Evolutionary conservation across 2,797 vertebrate species (phyloP), one percentile per base, ranked within the genome.

Genomic region (Alectoris magna): DNA sequence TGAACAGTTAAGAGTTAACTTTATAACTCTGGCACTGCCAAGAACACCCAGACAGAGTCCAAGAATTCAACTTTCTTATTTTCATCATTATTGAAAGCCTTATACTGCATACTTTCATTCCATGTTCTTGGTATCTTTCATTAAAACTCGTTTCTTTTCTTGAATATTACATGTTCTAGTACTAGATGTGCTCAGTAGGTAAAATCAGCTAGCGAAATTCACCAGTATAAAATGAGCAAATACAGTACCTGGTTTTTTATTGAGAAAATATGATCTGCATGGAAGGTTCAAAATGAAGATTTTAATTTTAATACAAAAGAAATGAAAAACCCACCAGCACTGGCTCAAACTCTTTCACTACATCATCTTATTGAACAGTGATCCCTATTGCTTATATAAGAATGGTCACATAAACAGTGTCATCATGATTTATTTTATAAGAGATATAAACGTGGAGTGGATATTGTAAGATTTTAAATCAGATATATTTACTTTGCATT

Each of bases 381-480:
- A 75, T 85, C 26, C 4, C 44, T 88, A 14, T 9, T 91, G 23
- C 74, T 92, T 91, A 8, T 91, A 74, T 51, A 92, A 14, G 58
- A n/a, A 48, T 81, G 44, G 66, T 80, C 87, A 93, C 63, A 80
- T 88, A 87, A 94, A 70, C 23, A 80, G 18, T 67, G 90, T 75
- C 92, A 68, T 59, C 41, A 63, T 76, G 84, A 77, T 78, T 83
- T 83, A 68, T 91, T 91, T 88, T 64, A 44, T 43, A 81, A 68
- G 17, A 87, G 46, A 55, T 87, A 77, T 46, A 55, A 95, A 87
- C 68, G 66, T 69, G 43, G 13, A 93, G 53, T 62, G 8, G 56
- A 53, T 63, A 83, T 76, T 56, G 56, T 23, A 70, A 76, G 31
- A 48, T 10, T 75, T 90, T 34, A 16, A 84, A 90, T 60, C 5